A percentile compares a stretch with the other conserved stretches of the same genome.
These are phyloP conservation scores for Monoplex corrugatus DNA, from an alignment of 2,888 invertebrate species.

Conservation along the genomic window DNA sequence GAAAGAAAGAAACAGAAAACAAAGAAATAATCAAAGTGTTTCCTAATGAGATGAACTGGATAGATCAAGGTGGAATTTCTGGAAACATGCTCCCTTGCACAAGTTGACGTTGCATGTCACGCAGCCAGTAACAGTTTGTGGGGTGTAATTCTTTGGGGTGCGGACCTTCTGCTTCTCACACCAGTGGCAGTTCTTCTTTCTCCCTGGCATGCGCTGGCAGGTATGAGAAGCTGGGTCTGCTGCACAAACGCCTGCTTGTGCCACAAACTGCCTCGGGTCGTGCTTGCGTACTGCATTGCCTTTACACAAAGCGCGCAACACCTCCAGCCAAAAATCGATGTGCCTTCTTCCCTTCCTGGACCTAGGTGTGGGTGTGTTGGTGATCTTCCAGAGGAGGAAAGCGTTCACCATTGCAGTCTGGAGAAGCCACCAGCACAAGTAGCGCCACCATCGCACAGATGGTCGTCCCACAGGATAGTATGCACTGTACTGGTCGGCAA, in stretches of 20 bases:
- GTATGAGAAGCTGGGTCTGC: not conserved
- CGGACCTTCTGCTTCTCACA: conserved; percentile 11
- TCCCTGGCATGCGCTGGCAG: not conserved
- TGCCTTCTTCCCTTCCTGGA: not conserved
- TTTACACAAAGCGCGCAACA: not conserved
- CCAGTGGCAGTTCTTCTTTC: not conserved
- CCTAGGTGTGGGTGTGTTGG: not conserved
- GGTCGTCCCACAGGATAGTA: conserved; percentile 52
- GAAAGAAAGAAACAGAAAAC: not conserved
- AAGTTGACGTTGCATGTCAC: not conserved
- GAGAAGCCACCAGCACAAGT: conserved; percentile 48
- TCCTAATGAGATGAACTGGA: not conserved
- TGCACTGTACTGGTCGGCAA: conserved; percentile 46
- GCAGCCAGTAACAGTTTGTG: not conserved
- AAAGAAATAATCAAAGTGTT: not conserved
- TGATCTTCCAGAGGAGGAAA: not conserved
- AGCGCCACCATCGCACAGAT: conserved; percentile 55
- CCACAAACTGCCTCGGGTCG: not conserved
- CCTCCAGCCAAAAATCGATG: not conserved
- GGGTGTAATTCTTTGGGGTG: not conserved
- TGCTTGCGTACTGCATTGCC: not conserved
- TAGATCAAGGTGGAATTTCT: not conserved
- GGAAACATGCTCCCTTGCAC: not conserved
- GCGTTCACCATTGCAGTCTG: conserved; percentile 47
- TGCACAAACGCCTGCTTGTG: not conserved